These are phyloP conservation scores for Drosophila pseudotalamancana DNA, from an alignment of 2,888 invertebrate species.

Conservation along the genomic window DNA sequence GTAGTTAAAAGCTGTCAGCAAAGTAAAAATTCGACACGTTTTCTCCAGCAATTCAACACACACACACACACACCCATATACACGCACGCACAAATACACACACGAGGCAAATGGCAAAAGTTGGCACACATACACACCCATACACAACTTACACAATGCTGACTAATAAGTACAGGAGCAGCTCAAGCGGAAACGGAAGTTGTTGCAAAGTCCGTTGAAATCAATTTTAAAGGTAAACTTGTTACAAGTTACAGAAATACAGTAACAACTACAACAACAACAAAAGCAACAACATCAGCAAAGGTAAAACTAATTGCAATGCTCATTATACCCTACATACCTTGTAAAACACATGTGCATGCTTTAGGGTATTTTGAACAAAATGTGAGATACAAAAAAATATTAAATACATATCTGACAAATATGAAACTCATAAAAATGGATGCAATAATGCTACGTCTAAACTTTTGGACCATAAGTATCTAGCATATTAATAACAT, in stretches of 20 bases:
- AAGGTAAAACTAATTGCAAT: slow-evolving; percentile 66
- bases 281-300: slow-evolving; percentile 19
- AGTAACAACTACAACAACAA: slow-evolving; percentile 7
- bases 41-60: slow-evolving; percentile 3
- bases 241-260: slow-evolving; percentile 41
- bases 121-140: slow-evolving; percentile 27
- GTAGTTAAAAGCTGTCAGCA: slow-evolving; percentile 47
- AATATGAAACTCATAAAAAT: too few relatives aligned
- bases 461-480: too few relatives aligned
- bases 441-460: too few relatives aligned
- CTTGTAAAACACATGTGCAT: not conserved
- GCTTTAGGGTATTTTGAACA: not conserved
- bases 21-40: slow-evolving; percentile 38
- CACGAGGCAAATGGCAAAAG: slow-evolving; percentile 55
- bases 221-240: slow-evolving; percentile 76
- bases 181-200: slow-evolving; percentile 72
- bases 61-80: slow-evolving; percentile 10
- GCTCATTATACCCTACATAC: slow-evolving; percentile 53
- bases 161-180: slow-evolving; percentile 57
- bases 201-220: slow-evolving; percentile 75
- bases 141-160: slow-evolving; percentile 42
- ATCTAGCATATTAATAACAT: too few relatives aligned
- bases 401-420: too few relatives aligned
- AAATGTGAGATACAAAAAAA: not conserved
- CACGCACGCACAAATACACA: slow-evolving; percentile 10